Evolutionary conservation across 2,888 invertebrate genomes (phyloP).

Genomic region (Baccha elongata): DNA sequence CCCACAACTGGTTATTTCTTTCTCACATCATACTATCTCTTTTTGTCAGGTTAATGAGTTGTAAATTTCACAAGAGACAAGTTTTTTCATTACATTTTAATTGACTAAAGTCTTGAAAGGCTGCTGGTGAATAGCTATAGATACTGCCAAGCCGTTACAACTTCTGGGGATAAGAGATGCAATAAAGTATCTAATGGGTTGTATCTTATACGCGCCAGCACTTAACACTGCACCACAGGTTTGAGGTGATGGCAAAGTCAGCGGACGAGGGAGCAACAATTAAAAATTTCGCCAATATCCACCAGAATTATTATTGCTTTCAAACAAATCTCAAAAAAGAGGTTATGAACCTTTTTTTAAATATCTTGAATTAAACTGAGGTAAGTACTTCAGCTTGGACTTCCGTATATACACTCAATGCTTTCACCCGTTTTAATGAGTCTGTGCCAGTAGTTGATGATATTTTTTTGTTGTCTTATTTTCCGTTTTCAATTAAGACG

Average conservation of each 20-base stretch:
- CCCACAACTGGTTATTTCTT: constrained; percentile 35
- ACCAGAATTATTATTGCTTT: constrained; percentile 26
- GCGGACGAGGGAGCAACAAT: constrained; percentile 34
- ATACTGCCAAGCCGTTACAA: constrained; percentile 22
- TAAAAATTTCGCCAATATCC: constrained; percentile 43
- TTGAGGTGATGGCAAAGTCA: background rate
- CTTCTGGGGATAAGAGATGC: constrained; percentile 28
- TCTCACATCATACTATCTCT: constrained; percentile 9
- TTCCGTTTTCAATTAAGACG: constrained; percentile 60
- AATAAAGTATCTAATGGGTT: constrained; percentile 51
- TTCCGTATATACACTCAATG: constrained; percentile 26
- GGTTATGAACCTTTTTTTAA: constrained; percentile 21
- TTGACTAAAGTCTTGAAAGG: constrained; percentile 52
- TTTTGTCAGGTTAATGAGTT: constrained; percentile 63
- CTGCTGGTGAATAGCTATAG: constrained; percentile 6
- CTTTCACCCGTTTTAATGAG: constrained; percentile 65
- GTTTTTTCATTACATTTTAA: constrained; percentile 59
- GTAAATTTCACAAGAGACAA: constrained; percentile 61
- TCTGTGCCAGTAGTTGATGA: constrained; percentile 43
- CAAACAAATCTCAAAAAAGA: constrained; percentile 31
- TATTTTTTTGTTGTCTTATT: constrained; percentile 27
- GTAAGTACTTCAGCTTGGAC: constrained; percentile 4
- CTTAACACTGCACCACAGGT: constrained; percentile 34
- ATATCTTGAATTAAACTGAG: constrained; percentile 8
- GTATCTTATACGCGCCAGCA: constrained; percentile 30